Percentiles rank a stretch among this genome's conserved stretches.
Conservation (phyloP, 1,140 invertebrate genomes). For the Caerostris extrusa region DNA sequence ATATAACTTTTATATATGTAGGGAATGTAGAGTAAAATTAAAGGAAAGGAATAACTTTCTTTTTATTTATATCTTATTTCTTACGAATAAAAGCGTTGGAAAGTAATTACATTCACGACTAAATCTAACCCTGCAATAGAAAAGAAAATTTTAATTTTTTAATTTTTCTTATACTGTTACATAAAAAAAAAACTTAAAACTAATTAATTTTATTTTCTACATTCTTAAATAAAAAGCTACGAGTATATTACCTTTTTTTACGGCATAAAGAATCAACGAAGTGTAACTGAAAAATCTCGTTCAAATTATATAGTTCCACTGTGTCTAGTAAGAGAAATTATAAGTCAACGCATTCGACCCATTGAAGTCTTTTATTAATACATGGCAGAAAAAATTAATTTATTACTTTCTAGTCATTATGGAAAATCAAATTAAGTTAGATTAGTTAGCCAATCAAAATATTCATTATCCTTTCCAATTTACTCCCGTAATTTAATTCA, state of each 20-base stretch:
- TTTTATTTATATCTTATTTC: too few relatives aligned
- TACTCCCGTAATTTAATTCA: not conserved
- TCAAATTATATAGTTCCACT: not conserved
- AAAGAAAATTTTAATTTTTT: too few relatives aligned
- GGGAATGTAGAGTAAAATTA: too few relatives aligned
- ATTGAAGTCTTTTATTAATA: not conserved
- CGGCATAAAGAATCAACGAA: not conserved
- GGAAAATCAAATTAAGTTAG: not conserved
- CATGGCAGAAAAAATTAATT: not conserved
- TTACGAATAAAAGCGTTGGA: too few relatives aligned
- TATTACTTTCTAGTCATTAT: not conserved
- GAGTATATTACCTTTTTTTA: not conserved
- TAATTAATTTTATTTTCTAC: too few relatives aligned
- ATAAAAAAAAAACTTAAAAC: too few relatives aligned
- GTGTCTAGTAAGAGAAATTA: not conserved
- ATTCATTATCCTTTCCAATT: not conserved
- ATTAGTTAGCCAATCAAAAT: slow-evolving; percentile 1
- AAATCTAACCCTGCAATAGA: too few relatives aligned
- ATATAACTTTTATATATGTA: too few relatives aligned
- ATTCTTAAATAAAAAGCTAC: too few relatives aligned
- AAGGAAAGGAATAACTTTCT: too few relatives aligned
- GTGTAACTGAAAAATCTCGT: not conserved
- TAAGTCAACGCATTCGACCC: not conserved
- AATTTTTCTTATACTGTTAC: too few relatives aligned
- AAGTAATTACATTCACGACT: too few relatives aligned